Evolutionary conservation across 2,113 vertebrate genomes (phyloP).

Genomic region (Camelus bactrianus): DNA sequence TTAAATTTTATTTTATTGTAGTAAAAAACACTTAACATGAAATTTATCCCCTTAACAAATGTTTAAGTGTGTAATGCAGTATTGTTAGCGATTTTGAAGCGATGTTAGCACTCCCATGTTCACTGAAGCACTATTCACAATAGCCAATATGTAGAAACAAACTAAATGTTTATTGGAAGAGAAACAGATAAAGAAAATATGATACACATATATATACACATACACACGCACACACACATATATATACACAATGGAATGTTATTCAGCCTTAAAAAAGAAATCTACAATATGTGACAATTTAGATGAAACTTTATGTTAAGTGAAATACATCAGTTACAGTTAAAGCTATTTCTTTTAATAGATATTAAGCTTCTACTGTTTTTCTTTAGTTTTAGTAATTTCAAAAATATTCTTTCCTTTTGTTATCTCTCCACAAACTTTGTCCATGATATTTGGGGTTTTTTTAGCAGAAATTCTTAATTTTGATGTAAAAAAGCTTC

Average conservation of each 20-base stretch:
- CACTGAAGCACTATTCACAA: background rate
- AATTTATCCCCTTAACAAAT: background rate
- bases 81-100: background rate
- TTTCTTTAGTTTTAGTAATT: background rate
- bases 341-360: background rate
- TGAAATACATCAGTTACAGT: background rate
- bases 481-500: background rate
- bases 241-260: background rate
- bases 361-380: background rate
- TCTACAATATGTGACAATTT: background rate
- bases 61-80: background rate
- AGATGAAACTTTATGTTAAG: background rate
- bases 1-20: background rate
- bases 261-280: background rate
- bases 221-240: no score
- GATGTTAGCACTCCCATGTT: background rate
- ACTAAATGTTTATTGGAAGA: no score
- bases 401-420: background rate
- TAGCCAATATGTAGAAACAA: no score
- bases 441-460: fast-evolving
- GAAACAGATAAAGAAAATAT: no score
- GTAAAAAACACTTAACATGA: background rate
- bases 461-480: constrained; percentile 4
- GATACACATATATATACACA: no score
- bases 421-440: background rate